These are phyloP conservation scores for Epiblema foenella DNA, from an alignment of 2,888 invertebrate species.

Conservation along the genomic window DNA sequence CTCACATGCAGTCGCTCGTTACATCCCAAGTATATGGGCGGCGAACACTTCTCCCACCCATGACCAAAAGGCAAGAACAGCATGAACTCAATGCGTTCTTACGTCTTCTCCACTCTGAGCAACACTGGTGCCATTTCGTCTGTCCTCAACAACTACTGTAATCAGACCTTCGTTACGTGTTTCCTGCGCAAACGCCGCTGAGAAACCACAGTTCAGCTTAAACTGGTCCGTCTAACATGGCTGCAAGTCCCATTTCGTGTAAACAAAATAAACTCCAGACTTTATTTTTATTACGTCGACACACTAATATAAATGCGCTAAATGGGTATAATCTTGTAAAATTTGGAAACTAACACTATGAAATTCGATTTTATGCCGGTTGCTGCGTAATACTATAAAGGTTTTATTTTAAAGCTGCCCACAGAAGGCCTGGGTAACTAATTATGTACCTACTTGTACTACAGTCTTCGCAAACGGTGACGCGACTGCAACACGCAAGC, in stretches of 20 bases:
- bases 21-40: conserved; percentile 29
- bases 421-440: not conserved
- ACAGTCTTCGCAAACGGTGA: not conserved
- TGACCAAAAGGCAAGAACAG: conserved; percentile 9
- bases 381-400: conserved; percentile 20
- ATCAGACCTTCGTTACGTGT: conserved; percentile 42
- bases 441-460: conserved; percentile 4
- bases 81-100: conserved; percentile 10
- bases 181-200: not conserved
- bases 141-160: conserved; percentile 40
- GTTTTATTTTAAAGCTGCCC: conserved; percentile 19
- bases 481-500: not conserved
- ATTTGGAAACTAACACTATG: conserved; percentile 37
- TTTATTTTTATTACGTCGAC: conserved; percentile 51
- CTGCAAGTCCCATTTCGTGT: conserved; percentile 50
- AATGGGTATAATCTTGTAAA: conserved; percentile 45
- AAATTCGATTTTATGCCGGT: conserved; percentile 21
- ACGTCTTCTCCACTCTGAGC: conserved; percentile 2
- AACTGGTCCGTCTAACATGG: conserved; percentile 42
- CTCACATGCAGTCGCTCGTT: conserved; percentile 21
- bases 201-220: conserved; percentile 35
- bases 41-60: not conserved
- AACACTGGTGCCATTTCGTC: conserved; percentile 51
- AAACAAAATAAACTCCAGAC: conserved; percentile 55
- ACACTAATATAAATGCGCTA: conserved; percentile 47